These are phyloP conservation scores for Pseudeuparius sepicola DNA, from an alignment of 2,888 invertebrate genomes.

Conservation along the genomic window DNA sequence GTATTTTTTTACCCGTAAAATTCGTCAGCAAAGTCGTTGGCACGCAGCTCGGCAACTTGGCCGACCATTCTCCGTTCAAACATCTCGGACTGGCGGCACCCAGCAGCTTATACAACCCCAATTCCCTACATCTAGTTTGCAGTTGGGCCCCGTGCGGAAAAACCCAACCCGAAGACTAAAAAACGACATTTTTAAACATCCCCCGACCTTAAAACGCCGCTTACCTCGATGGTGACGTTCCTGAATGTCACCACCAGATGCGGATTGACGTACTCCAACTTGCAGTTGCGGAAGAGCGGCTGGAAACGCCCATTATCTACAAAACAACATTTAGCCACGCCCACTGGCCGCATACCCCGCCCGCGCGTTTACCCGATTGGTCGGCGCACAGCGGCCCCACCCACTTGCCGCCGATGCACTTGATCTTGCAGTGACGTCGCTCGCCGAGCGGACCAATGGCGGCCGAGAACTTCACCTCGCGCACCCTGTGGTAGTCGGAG, in stretches of 20 bases:
- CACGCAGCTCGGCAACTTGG: slow-evolving; percentile 69
- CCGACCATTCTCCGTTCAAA: slow-evolving; percentile 73
- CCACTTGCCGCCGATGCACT: slow-evolving; percentile 78
- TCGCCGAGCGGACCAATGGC: slow-evolving; percentile 65
- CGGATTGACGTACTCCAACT: slow-evolving; percentile 57
- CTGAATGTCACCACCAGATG: slow-evolving; percentile 62
- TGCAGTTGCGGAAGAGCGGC: slow-evolving; percentile 64
- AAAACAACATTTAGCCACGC: too few species aligned
- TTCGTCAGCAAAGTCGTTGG: slow-evolving; percentile 80
- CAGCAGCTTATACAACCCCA: slow-evolving; percentile 74
- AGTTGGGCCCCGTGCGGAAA: slow-evolving; percentile 72
- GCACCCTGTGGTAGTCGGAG: slow-evolving; percentile 38
- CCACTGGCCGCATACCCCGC: too few species aligned
- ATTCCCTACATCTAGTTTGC: slow-evolving; percentile 65
- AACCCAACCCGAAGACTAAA: slow-evolving; percentile 50
- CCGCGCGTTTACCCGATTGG: slow-evolving; percentile 64
- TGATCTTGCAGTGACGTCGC: slow-evolving; percentile 68
- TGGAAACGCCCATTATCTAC: slow-evolving; percentile 64
- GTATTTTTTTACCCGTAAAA: slow-evolving; percentile 55
- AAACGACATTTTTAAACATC: too few species aligned
- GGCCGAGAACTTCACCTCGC: slow-evolving; percentile 64
- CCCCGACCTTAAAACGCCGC: too few species aligned
- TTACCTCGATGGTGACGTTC: slow-evolving; percentile 62
- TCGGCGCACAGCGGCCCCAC: slow-evolving; percentile 71
- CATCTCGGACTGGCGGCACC: slow-evolving; percentile 70